phyloP scores from a whole-genome alignment of 2,113 vertebrate species.

The Odontophorus gujanensis region DNA sequence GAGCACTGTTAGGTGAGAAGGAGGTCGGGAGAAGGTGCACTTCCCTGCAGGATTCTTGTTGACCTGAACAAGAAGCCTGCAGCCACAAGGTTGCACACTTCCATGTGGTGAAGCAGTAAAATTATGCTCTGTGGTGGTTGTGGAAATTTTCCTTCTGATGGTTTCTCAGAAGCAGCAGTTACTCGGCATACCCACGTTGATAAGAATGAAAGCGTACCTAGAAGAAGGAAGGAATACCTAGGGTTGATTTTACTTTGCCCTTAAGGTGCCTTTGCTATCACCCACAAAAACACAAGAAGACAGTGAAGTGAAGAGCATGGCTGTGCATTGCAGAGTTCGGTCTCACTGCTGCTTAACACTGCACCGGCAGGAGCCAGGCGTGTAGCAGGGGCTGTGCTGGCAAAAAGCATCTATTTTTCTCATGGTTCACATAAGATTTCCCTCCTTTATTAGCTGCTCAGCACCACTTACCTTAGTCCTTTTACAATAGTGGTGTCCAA shows the following conservation, averaged over 20 bases:
- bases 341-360: not conserved
- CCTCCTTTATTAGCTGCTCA: not conserved
- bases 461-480: not conserved
- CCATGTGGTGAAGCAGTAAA: not conserved
- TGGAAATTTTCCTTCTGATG: not conserved
- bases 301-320: not conserved
- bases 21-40: not conserved
- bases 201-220: not conserved
- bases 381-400: not conserved
- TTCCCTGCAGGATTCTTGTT: fast-evolving
- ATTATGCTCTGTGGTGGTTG: not conserved
- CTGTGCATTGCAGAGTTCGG: fast-evolving
- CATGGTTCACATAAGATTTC: not conserved
- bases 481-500: not conserved
- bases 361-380: not conserved
- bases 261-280: not conserved
- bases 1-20: fast-evolving
- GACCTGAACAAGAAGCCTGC: not conserved
- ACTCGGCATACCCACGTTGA: not conserved
- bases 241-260: not conserved
- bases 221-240: not conserved
- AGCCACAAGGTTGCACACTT: not conserved
- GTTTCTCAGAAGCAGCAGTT: not conserved
- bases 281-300: not conserved
- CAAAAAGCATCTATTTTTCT: not conserved